phyloP scores from a whole-genome alignment of 2,113 vertebrate species.

The Syngnathus typhle region DNA sequence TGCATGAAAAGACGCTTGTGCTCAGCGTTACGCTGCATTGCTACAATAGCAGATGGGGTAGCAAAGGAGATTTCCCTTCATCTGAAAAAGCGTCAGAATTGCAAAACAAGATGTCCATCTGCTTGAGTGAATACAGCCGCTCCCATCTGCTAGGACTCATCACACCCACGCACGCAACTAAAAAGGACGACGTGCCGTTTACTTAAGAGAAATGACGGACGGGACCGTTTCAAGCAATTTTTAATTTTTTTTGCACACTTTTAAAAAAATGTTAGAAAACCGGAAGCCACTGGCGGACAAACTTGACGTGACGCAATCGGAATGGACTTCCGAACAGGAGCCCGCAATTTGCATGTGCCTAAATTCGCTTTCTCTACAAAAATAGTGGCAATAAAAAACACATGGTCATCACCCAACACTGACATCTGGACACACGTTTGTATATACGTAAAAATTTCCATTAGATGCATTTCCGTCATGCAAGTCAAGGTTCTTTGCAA shows the following conservation, averaged over 20 bases:
- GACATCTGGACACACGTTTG: slow-evolving; percentile 67
- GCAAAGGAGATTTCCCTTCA: slow-evolving; percentile 48
- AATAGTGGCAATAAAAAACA: slow-evolving; percentile 71
- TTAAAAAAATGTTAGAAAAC: slow-evolving; percentile 69
- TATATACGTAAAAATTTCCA: slow-evolving; percentile 59
- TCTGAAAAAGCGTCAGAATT: slow-evolving; percentile 43
- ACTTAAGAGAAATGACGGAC: slow-evolving; percentile 57
- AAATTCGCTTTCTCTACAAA: slow-evolving; percentile 66
- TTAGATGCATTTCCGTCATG: slow-evolving; percentile 69
- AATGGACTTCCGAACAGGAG: slow-evolving; percentile 37
- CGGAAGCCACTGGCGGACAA: slow-evolving; percentile 73
- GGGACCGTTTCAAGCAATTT: slow-evolving; percentile 40
- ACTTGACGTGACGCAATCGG: slow-evolving; percentile 35
- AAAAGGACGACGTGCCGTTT: slow-evolving; percentile 38
- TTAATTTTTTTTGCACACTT: slow-evolving; percentile 55
- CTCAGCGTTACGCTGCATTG: slow-evolving; percentile 48
- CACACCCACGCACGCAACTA: slow-evolving; percentile 17
- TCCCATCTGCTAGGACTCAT: slow-evolving; percentile 44
- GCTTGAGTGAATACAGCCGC: slow-evolving; percentile 60
- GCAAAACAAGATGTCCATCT: slow-evolving; percentile 38
- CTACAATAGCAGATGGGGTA: slow-evolving; percentile 59
- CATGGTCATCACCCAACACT: slow-evolving; percentile 62
- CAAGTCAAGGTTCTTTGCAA: slow-evolving; percentile 50
- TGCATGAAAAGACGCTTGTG: slow-evolving; percentile 47
- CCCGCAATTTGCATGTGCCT: slow-evolving; percentile 50